These are phyloP conservation scores for Taenioides sp. DNA, from an alignment of 2,797 vertebrate species.

Conservation along the genomic window DNA sequence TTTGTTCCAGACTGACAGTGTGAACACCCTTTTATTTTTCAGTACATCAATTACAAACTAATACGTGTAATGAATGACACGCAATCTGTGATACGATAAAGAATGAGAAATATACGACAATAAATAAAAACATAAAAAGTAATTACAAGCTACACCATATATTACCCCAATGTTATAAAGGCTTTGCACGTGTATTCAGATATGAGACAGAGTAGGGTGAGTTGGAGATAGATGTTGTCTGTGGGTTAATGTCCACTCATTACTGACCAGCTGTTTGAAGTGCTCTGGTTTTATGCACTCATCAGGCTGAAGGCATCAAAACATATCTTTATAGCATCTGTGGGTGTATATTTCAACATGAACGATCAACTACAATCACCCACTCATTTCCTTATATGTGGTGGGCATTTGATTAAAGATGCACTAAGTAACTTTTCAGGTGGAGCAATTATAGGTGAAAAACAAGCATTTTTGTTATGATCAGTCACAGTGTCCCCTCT, in stretches of 20 bases:
- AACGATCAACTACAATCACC: background rate
- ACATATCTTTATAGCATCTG: background rate
- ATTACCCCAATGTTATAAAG: background rate
- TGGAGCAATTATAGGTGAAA: too few relatives aligned
- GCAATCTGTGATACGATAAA: background rate
- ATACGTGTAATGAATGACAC: background rate
- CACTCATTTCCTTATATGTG: too few relatives aligned
- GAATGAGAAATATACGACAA: background rate
- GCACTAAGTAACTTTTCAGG: too few relatives aligned
- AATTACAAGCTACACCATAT: background rate
- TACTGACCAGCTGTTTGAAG: conserved; percentile 14
- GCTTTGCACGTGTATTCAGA: background rate
- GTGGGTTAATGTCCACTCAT: background rate
- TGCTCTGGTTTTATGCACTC: background rate
- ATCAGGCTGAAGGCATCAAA: background rate
- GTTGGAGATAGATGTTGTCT: conserved; percentile 2
- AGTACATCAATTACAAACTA: background rate
- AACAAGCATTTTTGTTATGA: too few relatives aligned
- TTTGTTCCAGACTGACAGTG: conserved; percentile 6
- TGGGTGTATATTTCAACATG: background rate
- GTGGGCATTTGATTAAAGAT: too few relatives aligned
- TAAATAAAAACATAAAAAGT: background rate
- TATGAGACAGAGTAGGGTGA: background rate
- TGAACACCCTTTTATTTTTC: background rate
- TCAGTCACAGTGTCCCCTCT: too few relatives aligned